Evolutionary conservation across 2,113 vertebrate species (phyloP), one percentile per base, ranked within the genome.

Genomic region (Perognathus longimembris): DNA sequence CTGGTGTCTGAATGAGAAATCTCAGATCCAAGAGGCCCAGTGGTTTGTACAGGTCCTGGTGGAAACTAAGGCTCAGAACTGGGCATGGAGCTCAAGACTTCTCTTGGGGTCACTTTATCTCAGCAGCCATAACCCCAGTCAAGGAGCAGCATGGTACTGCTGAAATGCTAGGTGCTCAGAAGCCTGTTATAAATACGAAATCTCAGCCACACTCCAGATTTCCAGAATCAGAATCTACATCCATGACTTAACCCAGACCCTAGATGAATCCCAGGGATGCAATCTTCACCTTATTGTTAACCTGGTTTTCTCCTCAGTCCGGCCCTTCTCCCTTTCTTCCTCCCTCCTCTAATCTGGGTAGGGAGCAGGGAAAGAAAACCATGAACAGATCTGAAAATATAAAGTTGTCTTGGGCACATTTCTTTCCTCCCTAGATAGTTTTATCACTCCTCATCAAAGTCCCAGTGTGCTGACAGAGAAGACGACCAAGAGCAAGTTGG

Each of bases 241-340:
- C 45, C 45, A 45, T 15, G 3, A 34, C 85, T 75, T 69, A 32
- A 80, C 36, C 66, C 5, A 10, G 14, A 28, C 50, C 38, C 59
- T 12, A 66, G 40, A 69, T 54, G 24, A 87, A 40, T 45, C 34
- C 24, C 10, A 21, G 22, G 42, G 3, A 34, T 75, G 22, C 70
- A 34, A 0, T 45, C 14, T 67, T n/a, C 45, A n/a, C 4, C 40
- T 4, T 66, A 6, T 11, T 17, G 0, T 67, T 6, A n/a, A 8
- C 83, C 15, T 54, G 70, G 11, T 34, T 50, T 26, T 66, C 40
- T 67, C 42, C 7, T 59, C 36, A 66, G 8, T 21, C 21, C 1
- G 36, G 6, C 7, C 22, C 24, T 32, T 38, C 14, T 71, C 15
- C n/a, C 11, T n/a, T 2, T n/a, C 5, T 11, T 7, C 9, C 26